Base-by-base conservation (phyloP, 92 coral and sea anemone genomes). In the Epizoanthus ramosus region DNA sequence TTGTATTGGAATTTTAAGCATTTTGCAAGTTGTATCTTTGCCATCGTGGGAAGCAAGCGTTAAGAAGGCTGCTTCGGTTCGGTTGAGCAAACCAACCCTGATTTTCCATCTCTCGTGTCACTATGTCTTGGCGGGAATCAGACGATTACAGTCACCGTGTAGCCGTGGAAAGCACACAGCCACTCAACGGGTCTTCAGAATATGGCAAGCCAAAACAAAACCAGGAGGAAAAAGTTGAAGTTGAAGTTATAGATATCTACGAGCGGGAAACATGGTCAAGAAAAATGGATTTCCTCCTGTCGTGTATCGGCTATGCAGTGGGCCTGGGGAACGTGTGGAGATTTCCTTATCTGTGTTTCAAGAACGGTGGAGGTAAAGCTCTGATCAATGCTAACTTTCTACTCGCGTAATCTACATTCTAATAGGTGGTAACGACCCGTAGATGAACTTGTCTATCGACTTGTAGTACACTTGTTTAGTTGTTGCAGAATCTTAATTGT, bases 241-340 rank as follows among this genome's bases (percentile, higher is more conserved):
- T 35, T 19, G 57, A 61, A 21, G 39, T 43, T 37, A 69, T 21
- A 3, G 71, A 63, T 13, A 61, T 77, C 0, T 77, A 61, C 21
- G 82, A 77, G 82, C 82, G 82, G 10, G 82, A 77, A 63, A 77
- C 82, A 39, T 77, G 82, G 82, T 77, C 82, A 41, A 9, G 56
- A 4, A 77, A 77, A 39, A 60, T 77, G 71, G 82, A 77, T 54
- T 77, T 77, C 66, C 17, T 77, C 17, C 53, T 77, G 57, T 77
- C 82, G 58, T 77, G 82, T 18, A 23, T 77, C 16, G 82, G 82
- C 1, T 77, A 77, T 15, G 82, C 82, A 7, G 82, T 77, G 3
- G 82, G 82, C 5, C 71, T 77, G 18, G 82, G 82, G 12, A 77
- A 77, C 39, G 70, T 77, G 14, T 77, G 82, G 82, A 71, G 82